Conservation (phyloP, 1,140 invertebrate genomes). For the Heliconius himera region DNA sequence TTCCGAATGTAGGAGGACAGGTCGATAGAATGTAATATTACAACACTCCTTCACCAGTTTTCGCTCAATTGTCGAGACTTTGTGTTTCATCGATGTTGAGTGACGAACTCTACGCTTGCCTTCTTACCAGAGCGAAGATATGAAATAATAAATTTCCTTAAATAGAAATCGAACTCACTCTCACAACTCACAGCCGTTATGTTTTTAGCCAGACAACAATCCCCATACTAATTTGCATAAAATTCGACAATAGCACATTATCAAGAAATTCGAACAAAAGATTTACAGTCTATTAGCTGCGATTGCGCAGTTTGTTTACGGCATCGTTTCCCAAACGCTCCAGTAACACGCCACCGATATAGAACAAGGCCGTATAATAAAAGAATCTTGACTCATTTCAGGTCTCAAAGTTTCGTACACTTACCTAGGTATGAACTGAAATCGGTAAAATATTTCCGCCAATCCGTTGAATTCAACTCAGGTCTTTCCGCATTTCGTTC, state of each 20-base stretch:
- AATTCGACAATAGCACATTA: background rate
- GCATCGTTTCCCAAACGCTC: constrained; percentile 58
- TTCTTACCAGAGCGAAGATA: too few species aligned
- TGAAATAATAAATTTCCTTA: too few species aligned
- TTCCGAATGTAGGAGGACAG: too few species aligned
- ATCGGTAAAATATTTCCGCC: constrained; percentile 77
- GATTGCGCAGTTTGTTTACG: constrained; percentile 72
- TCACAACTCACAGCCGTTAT: too few species aligned
- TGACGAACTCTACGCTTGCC: too few species aligned
- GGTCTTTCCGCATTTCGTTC: constrained; percentile 63
- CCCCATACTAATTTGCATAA: background rate
- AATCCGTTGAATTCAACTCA: constrained; percentile 62
- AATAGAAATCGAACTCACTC: too few species aligned
- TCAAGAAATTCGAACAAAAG: constrained; percentile 18
- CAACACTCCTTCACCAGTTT: too few species aligned
- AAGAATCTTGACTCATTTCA: constrained; percentile 67
- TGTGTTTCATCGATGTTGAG: too few species aligned
- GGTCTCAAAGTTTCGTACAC: constrained; percentile 54
- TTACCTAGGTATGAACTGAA: constrained; percentile 80
- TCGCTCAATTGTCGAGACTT: too few species aligned
- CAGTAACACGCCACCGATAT: constrained; percentile 74
- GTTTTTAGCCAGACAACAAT: too few species aligned
- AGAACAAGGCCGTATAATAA: constrained; percentile 74
- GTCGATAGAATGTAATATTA: too few species aligned
- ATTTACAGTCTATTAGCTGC: constrained; percentile 46